Evolutionary conservation across 2,888 invertebrate species (phyloP), one percentile per base, ranked within the genome.

Genomic region (Meiosimyza platycephala): DNA sequence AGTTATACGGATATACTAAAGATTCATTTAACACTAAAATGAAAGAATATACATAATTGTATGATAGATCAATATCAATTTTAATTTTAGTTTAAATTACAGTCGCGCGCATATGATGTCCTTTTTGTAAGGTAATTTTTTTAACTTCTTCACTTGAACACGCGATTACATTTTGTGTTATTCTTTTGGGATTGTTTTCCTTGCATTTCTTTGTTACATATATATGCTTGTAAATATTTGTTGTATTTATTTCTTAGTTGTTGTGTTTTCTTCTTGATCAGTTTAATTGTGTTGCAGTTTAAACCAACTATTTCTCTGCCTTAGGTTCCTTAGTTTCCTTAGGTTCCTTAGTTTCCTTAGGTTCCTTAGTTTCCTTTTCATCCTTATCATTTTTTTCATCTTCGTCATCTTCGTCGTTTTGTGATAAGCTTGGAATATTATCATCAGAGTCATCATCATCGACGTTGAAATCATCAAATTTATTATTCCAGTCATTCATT

Each of bases 361-460:
- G 22, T 22, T 22, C 16, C 18, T 57, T 57, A 0, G 22, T 63
- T 52, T 18, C 54, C 69, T 78, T 77, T 75, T 81, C 82, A 67
- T 82, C 82, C 59, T 85, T 82, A n/a, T 78, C 72, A 67, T 80
- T 79, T 22, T 81, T 83, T 57, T 82, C 84, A 59, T 83, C 82
- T 40, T 80, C 81, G 0, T 83, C 83, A 3, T 84, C 82, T 47
- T 85, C 86, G 68, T 85, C 84, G 71, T 85, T 84, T 73, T 84
- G 83, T 73, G 85, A 84, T 77, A 87, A 80, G 76, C 85, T 84
- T 74, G 87, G 87, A 79, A 87, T 87, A 77, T 85, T 82, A 72
- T 95, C 95, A 84, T 95, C 95, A 2, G 92, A 94, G 84, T 94
- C 95, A 65, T 90, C 90, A 69, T 89, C 86, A 78, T 90, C 91